Evolutionary conservation across 2,888 invertebrate species (phyloP), one percentile per base, ranked within the genome.

Genomic region (Hydrotaea cyrtoneurina): DNA sequence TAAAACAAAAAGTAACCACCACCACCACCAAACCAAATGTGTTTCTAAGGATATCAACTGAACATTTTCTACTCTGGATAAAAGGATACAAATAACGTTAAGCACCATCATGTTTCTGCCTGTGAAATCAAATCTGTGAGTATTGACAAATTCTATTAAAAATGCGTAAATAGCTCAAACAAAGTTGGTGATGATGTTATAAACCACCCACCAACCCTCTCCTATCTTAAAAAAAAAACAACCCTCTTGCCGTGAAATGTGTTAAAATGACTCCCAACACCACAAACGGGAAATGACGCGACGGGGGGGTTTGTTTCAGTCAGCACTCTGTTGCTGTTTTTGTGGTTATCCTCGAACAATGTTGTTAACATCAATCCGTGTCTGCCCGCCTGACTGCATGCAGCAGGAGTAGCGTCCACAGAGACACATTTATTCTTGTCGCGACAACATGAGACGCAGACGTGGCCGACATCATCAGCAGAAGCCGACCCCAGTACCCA

Each of bases 51-150:
- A 72, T 73, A 50, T 19, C 8, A 13, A 23, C 26, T 11, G 21
- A 15, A 69, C 43, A 43, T n/a, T 23, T 23, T 19, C 46, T 43
- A 73, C 17, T 36, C 64, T 76, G 75, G 31, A 73, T 57, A 2
- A 79, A 71, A 72, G 64, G 19, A 81, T 72, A 15, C 39, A 77
- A 66, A 17, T 59, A 66, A 19, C 46, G 23, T 53, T 50, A 55
- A 66, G 23, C 71, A 43, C 46, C 79, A 82, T 87, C 86, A 92
- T 92, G 92, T 92, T 91, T 90, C 85, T 92, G 87, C 92, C 92
- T 78, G 92, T 92, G 43, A 92, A 92, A 90, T 89, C 92, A 83
- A 92, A 91, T 89, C 89, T 90, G 92, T 92, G 89, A 92, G 92
- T 92, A 84, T 74, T 39, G 19, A 55, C 3, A 66, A 53, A n/a